Percentiles rank a stretch among this genome's conserved stretches.
Evolutionary conservation across 92 coral and sea anemone genomes (phyloP).

Genomic region (Desmophyllum pertusum): DNA sequence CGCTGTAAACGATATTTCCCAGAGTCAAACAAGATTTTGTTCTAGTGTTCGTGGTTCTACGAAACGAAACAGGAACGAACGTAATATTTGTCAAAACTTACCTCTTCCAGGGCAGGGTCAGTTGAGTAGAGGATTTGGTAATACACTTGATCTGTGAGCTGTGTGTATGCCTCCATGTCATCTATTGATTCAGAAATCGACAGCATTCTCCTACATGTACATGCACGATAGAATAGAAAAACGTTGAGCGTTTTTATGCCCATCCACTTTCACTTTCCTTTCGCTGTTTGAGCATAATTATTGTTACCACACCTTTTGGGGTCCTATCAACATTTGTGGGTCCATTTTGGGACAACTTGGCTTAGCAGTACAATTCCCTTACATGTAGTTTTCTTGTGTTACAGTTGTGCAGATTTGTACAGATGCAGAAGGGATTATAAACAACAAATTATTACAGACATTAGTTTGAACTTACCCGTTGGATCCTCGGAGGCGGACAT

Average conservation of each 20-base stretch:
- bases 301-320: not conserved
- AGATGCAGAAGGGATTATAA: too few species aligned
- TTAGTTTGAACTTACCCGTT: conserved; percentile 60
- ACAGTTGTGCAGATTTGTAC: too few species aligned
- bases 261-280: not conserved
- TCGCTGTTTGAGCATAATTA: not conserved
- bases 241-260: not conserved
- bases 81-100: too few species aligned
- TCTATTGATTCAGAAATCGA: conserved; percentile 75
- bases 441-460: not conserved
- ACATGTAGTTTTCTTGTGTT: too few species aligned
- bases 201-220: conserved; percentile 62
- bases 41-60: too few species aligned
- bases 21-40: too few species aligned
- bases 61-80: too few species aligned
- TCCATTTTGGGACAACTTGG: too few species aligned
- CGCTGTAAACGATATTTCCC: too few species aligned
- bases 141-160: conserved; percentile 80
- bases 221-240: not conserved
- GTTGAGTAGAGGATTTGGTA: conserved; percentile 75
- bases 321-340: too few species aligned
- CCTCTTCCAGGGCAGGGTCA: conserved; percentile 68
- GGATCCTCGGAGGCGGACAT: conserved; percentile 52
- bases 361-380: too few species aligned
- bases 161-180: conserved; percentile 86